Percentiles rank a stretch among this genome's conserved stretches.
Conservation (phyloP, 2,113 vertebrate genomes). For the Beaufortia kweichowensis region DNA sequence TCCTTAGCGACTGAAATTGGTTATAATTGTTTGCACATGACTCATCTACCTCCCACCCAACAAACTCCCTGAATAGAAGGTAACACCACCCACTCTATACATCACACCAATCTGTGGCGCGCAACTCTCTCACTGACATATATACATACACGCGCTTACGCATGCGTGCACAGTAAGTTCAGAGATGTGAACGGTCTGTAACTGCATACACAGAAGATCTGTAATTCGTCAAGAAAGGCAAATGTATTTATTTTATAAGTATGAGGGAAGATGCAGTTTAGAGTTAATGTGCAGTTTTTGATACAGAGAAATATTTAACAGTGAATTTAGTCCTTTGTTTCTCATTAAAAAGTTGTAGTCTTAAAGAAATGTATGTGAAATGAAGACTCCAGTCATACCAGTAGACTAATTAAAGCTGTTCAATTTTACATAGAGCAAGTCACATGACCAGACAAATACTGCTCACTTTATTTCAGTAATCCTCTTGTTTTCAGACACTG, state of each 20-base stretch:
- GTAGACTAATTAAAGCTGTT: no score
- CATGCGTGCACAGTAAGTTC: background rate
- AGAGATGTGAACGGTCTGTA: background rate
- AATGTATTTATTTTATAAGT: background rate
- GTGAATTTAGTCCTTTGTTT: no score
- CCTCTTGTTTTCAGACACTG: no score
- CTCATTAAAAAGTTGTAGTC: no score
- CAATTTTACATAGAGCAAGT: no score
- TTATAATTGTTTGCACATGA: slow-evolving; percentile 62
- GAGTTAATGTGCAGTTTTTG: background rate
- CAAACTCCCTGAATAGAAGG: slow-evolving; percentile 60
- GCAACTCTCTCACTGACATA: slow-evolving; percentile 32
- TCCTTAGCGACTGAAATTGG: slow-evolving; percentile 60
- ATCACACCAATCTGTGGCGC: slow-evolving; percentile 43
- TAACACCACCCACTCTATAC: slow-evolving; percentile 57
- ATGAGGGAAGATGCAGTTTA: background rate
- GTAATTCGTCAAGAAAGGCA: background rate
- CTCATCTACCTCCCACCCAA: slow-evolving; percentile 58
- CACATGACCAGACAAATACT: no score
- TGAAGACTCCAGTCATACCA: no score
- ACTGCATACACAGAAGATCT: background rate
- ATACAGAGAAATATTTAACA: background rate
- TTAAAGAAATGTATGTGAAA: no score
- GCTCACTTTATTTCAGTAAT: no score
- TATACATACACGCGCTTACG: slow-evolving; percentile 16